Base-by-base conservation (phyloP, 2,797 vertebrate species). In the Silurus aristotelis region DNA sequence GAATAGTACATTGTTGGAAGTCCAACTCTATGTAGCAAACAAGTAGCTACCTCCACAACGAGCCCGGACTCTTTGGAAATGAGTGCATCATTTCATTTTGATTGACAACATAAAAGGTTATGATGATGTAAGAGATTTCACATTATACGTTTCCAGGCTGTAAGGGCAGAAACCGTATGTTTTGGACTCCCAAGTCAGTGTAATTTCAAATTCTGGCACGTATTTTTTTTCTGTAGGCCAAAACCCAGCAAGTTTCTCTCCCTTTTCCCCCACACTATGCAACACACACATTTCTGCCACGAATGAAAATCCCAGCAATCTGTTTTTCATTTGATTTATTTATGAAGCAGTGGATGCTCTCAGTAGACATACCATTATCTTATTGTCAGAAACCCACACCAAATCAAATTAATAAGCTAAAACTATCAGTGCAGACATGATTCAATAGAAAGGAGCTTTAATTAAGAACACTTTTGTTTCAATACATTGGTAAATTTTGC, bases 251-350 rank as follows among this genome's bases (percentile, higher is more conserved):
- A 22, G 27, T 60, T 15, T 60, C 20, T 25, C 20, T 27, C 15
- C 7, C 31, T 22, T 8, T 5, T 15, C 10, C 20, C 55, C 67
- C 76, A 9, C 61, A 52, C 60, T 81, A 17, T 68, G 31, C 56
- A 46, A 71, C 84, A 31, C 56, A 46, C 60, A n/a, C 6, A 71
- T 67, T 85, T 76, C 56, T 27, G 63, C 38, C 63, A 71, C 61
- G 72, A 77, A 4, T 76, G 63, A 83, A 86, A 83, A 79, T 67
- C 8, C 56, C 27, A 70, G 7, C 13, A 3, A 67, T 70, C 80
- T 56, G 43, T 13, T 73, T 83, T 63, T 63, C 5, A 20, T 83
- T 72, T 27, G 5, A 25, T 75, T 75, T 66, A 20, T 75, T 63
- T 64, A 13, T 19, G 31, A 48, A 9, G 8, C 58, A 83, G 10